A percentile compares a stretch with the other conserved stretches of the same genome.
These are phyloP conservation scores for Noctilio leporinus DNA, from an alignment of 2,113 vertebrate species.

Conservation along the genomic window DNA sequence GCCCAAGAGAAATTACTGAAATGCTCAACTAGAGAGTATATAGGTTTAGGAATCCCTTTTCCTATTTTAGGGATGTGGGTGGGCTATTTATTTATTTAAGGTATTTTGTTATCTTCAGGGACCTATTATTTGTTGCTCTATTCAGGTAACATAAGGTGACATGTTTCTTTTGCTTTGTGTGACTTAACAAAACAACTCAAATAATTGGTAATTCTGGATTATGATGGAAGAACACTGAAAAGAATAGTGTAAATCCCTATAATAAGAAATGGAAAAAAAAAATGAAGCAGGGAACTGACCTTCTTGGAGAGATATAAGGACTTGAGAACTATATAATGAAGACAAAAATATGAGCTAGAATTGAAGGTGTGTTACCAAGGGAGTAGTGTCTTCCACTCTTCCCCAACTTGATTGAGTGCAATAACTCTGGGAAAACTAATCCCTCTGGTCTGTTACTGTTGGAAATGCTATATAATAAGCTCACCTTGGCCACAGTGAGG, in stretches of 20 bases:
- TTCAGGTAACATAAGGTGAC: neutral
- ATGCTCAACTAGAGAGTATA: neutral
- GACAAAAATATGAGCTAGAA: neutral
- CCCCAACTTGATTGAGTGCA: neutral
- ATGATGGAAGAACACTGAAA: neutral
- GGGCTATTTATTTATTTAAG: neutral
- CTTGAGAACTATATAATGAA: neutral
- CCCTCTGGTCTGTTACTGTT: neutral
- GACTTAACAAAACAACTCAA: neutral
- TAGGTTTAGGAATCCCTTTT: neutral
- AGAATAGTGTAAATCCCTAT: neutral
- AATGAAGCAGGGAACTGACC: neutral
- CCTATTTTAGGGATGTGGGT: neutral
- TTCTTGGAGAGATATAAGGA: neutral
- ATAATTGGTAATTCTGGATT: neutral
- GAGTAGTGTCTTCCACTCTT: neutral
- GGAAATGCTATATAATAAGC: neutral
- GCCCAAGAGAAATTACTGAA: neutral
- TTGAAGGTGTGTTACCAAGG: neutral
- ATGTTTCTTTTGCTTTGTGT: neutral
- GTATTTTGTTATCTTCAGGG: neutral
- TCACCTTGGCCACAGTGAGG: neutral
- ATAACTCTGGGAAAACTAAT: neutral
- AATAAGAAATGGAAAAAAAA: neutral
- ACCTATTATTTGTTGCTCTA: neutral